A percentile compares a stretch with the other conserved stretches of the same genome.
phyloP scores from a whole-genome alignment of 2,113 vertebrate species.

The Grammomys dolichurus region DNA sequence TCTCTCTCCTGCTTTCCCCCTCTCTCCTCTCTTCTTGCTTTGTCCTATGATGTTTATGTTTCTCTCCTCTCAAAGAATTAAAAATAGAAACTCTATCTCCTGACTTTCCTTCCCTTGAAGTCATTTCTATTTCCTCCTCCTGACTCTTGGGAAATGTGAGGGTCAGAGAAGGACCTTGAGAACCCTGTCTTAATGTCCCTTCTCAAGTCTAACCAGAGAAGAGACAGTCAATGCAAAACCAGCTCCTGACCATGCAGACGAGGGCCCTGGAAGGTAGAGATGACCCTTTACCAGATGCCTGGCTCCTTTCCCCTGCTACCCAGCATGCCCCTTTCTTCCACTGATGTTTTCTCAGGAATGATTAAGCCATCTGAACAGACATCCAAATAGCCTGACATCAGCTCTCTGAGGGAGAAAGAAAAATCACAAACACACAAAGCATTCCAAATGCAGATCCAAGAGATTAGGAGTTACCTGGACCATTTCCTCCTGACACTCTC shows the following conservation, averaged over 20 bases:
- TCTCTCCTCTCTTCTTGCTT: slow-evolving; percentile 45
- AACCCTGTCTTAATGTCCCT: neutral
- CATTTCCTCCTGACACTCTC: neutral
- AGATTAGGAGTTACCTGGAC: neutral
- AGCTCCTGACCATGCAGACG: neutral
- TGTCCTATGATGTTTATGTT: slow-evolving; percentile 32
- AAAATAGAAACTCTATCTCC: slow-evolving; percentile 59
- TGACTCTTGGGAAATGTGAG: neutral
- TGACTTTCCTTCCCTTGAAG: slow-evolving; percentile 26
- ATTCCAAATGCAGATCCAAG: slow-evolving; percentile 45
- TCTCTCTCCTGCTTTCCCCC: neutral
- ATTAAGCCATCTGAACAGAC: slow-evolving; percentile 19
- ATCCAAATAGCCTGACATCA: neutral
- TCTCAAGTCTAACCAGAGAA: neutral
- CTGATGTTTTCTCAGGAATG: neutral
- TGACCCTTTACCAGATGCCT: neutral
- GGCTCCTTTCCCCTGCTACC: neutral
- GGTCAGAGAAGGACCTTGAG: neutral
- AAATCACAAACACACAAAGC: neutral
- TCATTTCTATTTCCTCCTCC: slow-evolving; percentile 42
- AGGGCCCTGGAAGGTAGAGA: neutral
- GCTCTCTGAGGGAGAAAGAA: neutral
- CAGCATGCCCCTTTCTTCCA: neutral
- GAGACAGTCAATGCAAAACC: neutral
- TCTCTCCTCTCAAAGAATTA: slow-evolving; percentile 39